A percentile compares a stretch with the other conserved stretches of the same genome.
Evolutionary conservation across 2,888 invertebrate genomes (phyloP).

Genomic region (Bellardia bayeri): DNA sequence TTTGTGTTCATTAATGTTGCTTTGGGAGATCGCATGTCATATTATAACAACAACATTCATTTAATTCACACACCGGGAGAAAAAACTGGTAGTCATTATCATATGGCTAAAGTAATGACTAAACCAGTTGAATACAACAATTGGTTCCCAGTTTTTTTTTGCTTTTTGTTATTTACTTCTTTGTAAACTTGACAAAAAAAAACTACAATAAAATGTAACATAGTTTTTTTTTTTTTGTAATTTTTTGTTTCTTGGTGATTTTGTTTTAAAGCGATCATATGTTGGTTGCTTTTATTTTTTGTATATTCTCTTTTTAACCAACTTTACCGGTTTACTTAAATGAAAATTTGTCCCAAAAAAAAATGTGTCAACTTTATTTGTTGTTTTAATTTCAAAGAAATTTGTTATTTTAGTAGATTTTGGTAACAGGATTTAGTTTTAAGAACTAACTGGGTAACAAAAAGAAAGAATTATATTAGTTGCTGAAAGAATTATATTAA

Average conservation of each 20-base stretch:
- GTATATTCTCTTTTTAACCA: conserved; percentile 16
- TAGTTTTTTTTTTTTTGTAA: neutral
- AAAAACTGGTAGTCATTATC: conserved; percentile 9
- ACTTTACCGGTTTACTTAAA: conserved; percentile 49
- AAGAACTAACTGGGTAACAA: neutral
- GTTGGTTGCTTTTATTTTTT: conserved; percentile 12
- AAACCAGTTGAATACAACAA: conserved; percentile 38
- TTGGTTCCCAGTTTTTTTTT: conserved; percentile 6
- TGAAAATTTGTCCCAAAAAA: neutral
- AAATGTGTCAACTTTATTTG: conserved; percentile 61
- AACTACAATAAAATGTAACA: neutral
- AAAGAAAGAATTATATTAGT: neutral
- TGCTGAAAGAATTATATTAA: neutral
- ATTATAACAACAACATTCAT: conserved; percentile 16
- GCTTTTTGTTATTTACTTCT: neutral
- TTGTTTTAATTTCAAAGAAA: conserved; percentile 19
- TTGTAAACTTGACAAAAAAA: conserved; percentile 27
- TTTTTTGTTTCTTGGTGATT: conserved; percentile 19
- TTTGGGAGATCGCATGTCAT: conserved; percentile 57
- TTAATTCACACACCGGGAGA: conserved; percentile 6
- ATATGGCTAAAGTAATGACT: conserved; percentile 16
- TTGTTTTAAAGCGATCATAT: conserved; percentile 29
- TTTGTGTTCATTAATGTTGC: conserved; percentile 19
- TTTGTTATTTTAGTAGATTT: conserved; percentile 1
- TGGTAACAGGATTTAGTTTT: conserved; percentile 13